Evolutionary conservation across 2,888 invertebrate species (phyloP).

Genomic region (Leucophora obtusa): DNA sequence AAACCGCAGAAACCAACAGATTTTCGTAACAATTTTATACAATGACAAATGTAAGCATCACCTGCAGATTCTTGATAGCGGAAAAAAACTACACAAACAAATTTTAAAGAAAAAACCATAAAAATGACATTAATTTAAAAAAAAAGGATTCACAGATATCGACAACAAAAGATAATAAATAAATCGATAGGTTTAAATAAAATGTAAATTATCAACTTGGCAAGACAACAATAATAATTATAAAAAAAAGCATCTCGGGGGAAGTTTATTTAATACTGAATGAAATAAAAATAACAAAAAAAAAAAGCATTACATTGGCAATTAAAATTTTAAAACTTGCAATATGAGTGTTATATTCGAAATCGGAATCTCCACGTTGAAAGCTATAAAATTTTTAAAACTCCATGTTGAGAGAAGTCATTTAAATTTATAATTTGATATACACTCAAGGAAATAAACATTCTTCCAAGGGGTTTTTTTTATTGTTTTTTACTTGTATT

Average conservation of each 20-base stretch:
- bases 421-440: too few species aligned
- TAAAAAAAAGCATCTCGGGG: slow-evolving; percentile 31
- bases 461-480: too few species aligned
- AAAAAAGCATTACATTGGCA: slow-evolving; percentile 8
- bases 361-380: too few species aligned
- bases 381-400: too few species aligned
- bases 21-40: slow-evolving; percentile 21
- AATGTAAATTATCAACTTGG: slow-evolving; percentile 18
- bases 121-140: slow-evolving; percentile 35
- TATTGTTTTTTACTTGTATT: too few species aligned
- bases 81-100: slow-evolving; percentile 8
- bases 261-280: background rate
- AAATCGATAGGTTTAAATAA: slow-evolving; percentile 20
- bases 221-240: slow-evolving; percentile 23
- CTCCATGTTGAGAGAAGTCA: too few species aligned
- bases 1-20: slow-evolving; percentile 36
- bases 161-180: slow-evolving; percentile 46
- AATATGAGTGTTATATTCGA: too few species aligned
- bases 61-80: slow-evolving; percentile 20
- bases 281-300: slow-evolving; percentile 8
- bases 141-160: slow-evolving; percentile 39
- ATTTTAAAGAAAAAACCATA: background rate
- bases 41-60: slow-evolving; percentile 42
- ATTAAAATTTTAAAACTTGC: slow-evolving; percentile 8
- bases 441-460: too few species aligned